These are phyloP conservation scores for Odontesthes bonariensis DNA, from an alignment of 2,113 vertebrate species.

Conservation along the genomic window DNA sequence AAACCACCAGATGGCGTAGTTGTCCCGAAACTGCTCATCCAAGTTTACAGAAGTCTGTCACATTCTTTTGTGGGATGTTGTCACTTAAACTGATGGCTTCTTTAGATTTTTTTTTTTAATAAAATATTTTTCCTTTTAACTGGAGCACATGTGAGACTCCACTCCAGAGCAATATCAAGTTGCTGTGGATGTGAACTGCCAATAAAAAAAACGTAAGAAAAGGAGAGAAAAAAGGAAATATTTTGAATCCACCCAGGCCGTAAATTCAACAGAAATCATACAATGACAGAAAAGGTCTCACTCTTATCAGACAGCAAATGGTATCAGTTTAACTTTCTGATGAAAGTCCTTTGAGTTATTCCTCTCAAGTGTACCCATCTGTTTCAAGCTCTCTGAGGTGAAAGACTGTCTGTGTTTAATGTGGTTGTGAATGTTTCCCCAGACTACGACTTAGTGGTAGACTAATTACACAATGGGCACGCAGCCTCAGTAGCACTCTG, in stretches of 20 bases:
- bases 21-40: neutral
- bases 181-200: conserved; percentile 27
- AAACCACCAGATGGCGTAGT: conserved; percentile 59
- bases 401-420: conserved; percentile 80
- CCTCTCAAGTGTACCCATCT: conserved; percentile 72
- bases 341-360: conserved; percentile 68
- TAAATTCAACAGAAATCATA: conserved; percentile 38
- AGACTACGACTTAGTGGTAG: conserved; percentile 81
- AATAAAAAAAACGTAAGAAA: conserved; percentile 32
- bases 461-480: conserved; percentile 81
- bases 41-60: neutral
- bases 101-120: conserved; percentile 5
- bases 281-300: conserved; percentile 16
- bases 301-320: conserved; percentile 60
- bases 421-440: conserved; percentile 82
- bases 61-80: neutral
- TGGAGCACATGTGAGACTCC: conserved; percentile 17
- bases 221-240: too few species aligned
- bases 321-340: conserved; percentile 66
- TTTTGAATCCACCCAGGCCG: conserved; percentile 26
- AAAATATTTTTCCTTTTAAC: conserved; percentile 6
- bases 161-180: conserved; percentile 20
- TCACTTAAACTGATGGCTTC: neutral
- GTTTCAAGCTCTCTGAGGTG: conserved; percentile 69
- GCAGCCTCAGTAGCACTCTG: conserved; percentile 62